phyloP scores from a whole-genome alignment of 2,888 invertebrate species.

The Byasa hedistus region DNA sequence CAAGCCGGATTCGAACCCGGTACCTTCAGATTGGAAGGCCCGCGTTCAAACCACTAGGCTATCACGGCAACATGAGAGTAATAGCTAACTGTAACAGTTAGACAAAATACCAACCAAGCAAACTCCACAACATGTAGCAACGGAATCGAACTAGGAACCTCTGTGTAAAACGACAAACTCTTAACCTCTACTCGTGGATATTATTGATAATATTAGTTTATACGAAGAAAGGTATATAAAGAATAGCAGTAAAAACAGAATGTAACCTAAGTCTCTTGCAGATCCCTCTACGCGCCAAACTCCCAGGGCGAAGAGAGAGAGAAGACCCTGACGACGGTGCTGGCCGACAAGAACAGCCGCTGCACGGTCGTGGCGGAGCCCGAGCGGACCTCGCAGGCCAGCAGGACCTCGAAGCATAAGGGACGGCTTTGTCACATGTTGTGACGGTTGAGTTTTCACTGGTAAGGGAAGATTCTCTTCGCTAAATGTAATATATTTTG shows the following conservation, averaged over 20 bases:
- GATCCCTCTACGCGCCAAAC: slow-evolving; percentile 75
- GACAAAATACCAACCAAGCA: no score
- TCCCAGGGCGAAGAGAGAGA: slow-evolving; percentile 56
- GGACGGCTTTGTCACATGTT: slow-evolving; percentile 74
- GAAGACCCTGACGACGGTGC: slow-evolving; percentile 47
- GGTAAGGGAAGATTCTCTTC: slow-evolving; percentile 47
- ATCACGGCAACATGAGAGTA: no score
- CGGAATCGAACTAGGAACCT: no score
- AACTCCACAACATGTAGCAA: no score
- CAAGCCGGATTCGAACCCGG: no score
- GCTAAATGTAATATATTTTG: no score
- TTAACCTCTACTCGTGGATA: no score
- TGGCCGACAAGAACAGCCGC: slow-evolving; percentile 38
- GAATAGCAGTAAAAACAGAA: slow-evolving; percentile 53
- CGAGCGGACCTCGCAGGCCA: slow-evolving; percentile 38
- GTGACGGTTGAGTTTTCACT: slow-evolving; percentile 76
- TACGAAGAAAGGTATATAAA: not conserved
- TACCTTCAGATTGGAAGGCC: no score
- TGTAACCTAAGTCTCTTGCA: slow-evolving; percentile 70
- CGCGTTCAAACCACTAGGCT: no score
- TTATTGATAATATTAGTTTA: no score
- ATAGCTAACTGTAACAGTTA: no score
- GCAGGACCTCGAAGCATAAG: slow-evolving; percentile 58
- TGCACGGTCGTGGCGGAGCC: slow-evolving; percentile 42
- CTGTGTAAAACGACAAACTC: no score